phyloP scores from a whole-genome alignment of 2,888 invertebrate genomes.

The Ophion obscuratus region DNA sequence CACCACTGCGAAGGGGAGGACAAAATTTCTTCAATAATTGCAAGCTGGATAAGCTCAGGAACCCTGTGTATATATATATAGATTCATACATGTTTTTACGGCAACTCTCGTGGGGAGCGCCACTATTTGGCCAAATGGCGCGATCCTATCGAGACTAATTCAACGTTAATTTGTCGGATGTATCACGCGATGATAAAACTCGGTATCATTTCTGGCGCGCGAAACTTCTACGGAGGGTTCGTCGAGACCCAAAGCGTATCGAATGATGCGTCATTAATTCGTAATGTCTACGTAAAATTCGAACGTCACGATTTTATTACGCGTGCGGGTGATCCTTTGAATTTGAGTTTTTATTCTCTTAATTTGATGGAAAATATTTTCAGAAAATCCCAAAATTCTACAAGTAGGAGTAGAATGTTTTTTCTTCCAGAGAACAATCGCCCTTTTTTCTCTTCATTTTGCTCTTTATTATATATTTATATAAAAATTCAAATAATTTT shows the following conservation, averaged over 20 bases:
- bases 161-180: slow-evolving; percentile 61
- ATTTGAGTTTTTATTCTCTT: background rate
- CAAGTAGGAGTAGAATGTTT: no score
- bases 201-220: slow-evolving; percentile 12
- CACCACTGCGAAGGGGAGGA: background rate
- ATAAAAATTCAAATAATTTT: no score
- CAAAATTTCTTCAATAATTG: slow-evolving; percentile 43
- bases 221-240: slow-evolving; percentile 32
- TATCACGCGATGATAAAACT: slow-evolving; percentile 64
- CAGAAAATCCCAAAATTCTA: no score
- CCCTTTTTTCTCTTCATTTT: no score
- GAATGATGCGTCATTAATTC: slow-evolving; percentile 52
- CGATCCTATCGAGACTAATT: slow-evolving; percentile 70
- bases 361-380: no score
- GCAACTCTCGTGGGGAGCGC: slow-evolving; percentile 22
- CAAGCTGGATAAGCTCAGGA: slow-evolving; percentile 25
- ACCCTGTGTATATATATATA: background rate
- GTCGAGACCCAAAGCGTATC: slow-evolving; percentile 39
- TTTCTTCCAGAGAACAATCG: no score
- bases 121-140: slow-evolving; percentile 70
- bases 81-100: background rate
- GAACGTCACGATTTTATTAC: background rate
- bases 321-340: background rate
- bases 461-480: no score
- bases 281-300: slow-evolving; percentile 23